These are phyloP conservation scores for Phthorimaea operculella DNA, from an alignment of 1,140 invertebrate species.

Conservation along the genomic window DNA sequence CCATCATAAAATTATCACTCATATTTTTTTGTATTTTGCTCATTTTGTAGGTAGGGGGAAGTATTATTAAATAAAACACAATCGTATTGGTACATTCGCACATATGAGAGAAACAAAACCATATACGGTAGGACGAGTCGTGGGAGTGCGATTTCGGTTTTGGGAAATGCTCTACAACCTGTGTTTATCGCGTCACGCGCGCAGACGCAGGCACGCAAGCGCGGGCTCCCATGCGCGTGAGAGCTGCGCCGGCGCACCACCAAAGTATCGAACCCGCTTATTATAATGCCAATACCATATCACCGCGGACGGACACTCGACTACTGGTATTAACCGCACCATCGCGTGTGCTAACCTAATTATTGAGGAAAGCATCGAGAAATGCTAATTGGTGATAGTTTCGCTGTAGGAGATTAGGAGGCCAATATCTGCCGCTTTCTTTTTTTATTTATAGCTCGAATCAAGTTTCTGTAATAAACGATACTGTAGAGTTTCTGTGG, in stretches of 20 bases:
- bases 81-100: no score
- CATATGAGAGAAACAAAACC: no score
- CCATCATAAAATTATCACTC: no score
- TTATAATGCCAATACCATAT: slow-evolving; percentile 48
- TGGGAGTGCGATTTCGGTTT: slow-evolving; percentile 1
- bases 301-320: slow-evolving; percentile 18
- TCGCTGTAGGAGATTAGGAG: slow-evolving; percentile 37
- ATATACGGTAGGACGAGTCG: not conserved
- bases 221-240: slow-evolving; percentile 25
- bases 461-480: no score
- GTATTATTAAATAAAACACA: no score
- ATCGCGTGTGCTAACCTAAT: slow-evolving; percentile 51
- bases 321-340: slow-evolving; percentile 54
- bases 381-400: slow-evolving; percentile 47
- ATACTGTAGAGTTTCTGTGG: no score
- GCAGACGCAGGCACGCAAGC: slow-evolving; percentile 16
- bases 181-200: slow-evolving; percentile 16
- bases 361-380: slow-evolving; percentile 50
- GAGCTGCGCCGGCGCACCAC: slow-evolving; percentile 17
- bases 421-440: slow-evolving; percentile 16
- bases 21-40: no score
- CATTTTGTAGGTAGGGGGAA: no score
- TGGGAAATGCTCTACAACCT: not conserved
- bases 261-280: slow-evolving; percentile 21
- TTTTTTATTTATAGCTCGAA: not conserved